Evolutionary conservation across 2,113 vertebrate genomes (phyloP).

Genomic region (Caranx melampygus): DNA sequence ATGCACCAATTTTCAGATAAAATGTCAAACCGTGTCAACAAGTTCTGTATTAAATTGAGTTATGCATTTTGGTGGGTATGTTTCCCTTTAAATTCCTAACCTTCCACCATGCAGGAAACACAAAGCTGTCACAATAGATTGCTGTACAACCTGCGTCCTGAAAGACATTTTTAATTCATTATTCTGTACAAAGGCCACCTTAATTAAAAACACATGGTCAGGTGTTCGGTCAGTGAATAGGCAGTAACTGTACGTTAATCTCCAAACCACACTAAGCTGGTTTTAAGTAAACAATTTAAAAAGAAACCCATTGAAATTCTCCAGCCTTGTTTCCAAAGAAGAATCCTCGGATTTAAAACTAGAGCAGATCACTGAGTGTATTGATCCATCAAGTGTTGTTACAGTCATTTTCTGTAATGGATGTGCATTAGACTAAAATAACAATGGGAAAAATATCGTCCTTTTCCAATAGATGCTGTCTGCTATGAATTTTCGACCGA

Average conservation of each 20-base stretch:
- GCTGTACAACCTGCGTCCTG: slow-evolving; percentile 12
- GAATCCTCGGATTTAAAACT: too few species aligned
- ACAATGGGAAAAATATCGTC: slow-evolving; percentile 2
- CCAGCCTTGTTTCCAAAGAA: slow-evolving; percentile 2
- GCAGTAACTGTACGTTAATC: slow-evolving; percentile 28
- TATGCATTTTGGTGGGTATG: neutral
- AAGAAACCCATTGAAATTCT: slow-evolving; percentile 24
- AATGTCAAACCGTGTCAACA: neutral
- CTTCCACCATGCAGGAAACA: neutral
- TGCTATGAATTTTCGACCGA: slow-evolving; percentile 34
- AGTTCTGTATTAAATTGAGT: neutral
- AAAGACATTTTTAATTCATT: slow-evolving; percentile 46
- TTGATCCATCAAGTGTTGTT: slow-evolving; percentile 28
- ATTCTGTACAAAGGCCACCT: slow-evolving; percentile 23
- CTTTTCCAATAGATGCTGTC: slow-evolving; percentile 20
- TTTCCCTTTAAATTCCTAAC: neutral
- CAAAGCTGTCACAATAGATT: neutral
- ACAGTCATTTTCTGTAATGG: slow-evolving; percentile 51
- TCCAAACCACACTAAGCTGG: slow-evolving; percentile 28
- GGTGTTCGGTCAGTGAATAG: slow-evolving; percentile 46
- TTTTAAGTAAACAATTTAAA: slow-evolving; percentile 36
- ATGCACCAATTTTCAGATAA: neutral
- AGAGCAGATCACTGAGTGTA: slow-evolving; percentile 13
- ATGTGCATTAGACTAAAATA: slow-evolving; percentile 33
- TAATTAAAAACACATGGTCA: slow-evolving; percentile 47